Base-by-base conservation (phyloP, 2,797 vertebrate species). In the Echiichthys vipera region DNA sequence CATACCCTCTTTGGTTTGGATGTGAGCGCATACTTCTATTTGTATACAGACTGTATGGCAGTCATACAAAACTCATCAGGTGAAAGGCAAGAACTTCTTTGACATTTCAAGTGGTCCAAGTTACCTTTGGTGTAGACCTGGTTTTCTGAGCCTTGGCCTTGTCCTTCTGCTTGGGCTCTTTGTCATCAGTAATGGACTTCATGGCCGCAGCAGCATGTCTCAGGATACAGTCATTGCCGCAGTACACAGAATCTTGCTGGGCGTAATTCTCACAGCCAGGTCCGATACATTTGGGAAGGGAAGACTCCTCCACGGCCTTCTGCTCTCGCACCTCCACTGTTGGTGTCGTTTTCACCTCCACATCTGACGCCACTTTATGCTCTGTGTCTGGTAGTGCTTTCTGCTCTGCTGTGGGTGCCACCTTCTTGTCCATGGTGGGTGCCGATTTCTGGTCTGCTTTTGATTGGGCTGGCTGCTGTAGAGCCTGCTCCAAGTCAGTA, bases 211-310 rank as follows among this genome's bases (percentile, higher is more conserved):
- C 98, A 0, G 98, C 98, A 0, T 99, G 98, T 82, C 95, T 96
- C 71, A 99, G 95, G 78, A 99, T 99, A 59, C 98, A 99, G 84
- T 97, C 96, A 0, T 92, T 96, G 77, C 98, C 96, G 61, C 98
- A 99, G 88, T 99, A 99, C 30, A 99, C 98, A 0, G 98, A 99
- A 85, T 98, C 98, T 0, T 96, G 96, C 84, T 96, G 96, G 15
- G 98, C 98, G 39, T 95, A 92, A 0, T 91, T 96, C n/a, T 93
- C 94, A 56, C 98, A 99, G 74, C 98, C 98, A 0, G 98, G 97
- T 7, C 98, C 98, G 0, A 99, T 99, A 84, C 98, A 99, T 65
- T 94, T 97, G 0, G 98, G 95, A 18, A 95, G 93, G 13, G 94
- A 92, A 22, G 95, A 90, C 37, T 92, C 91, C 1, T 83, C 82